Evolutionary conservation across 2,888 invertebrate genomes (phyloP).

Genomic region (Cyclophora albipunctata): DNA sequence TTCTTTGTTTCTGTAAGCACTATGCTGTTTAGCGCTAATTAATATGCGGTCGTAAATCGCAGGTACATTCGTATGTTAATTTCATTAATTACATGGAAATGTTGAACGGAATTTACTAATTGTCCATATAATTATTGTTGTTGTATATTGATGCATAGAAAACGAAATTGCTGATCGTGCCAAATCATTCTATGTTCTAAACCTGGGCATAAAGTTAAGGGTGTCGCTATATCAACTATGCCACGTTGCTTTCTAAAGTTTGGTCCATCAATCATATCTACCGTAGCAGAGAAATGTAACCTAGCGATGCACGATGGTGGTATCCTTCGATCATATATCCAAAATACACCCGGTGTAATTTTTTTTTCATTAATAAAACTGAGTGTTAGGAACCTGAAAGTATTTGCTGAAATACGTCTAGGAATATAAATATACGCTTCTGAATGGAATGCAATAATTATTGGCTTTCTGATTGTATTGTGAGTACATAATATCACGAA

Average conservation of each 20-base stretch:
- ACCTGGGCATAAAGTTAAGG: background rate
- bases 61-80: background rate
- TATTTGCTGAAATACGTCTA: too few species aligned
- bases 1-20: background rate
- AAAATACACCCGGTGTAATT: too few species aligned
- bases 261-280: too few species aligned
- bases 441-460: too few species aligned
- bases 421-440: too few species aligned
- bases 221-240: background rate
- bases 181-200: background rate
- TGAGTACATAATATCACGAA: too few species aligned
- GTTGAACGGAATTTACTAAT: background rate
- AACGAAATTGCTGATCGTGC: background rate
- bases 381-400: too few species aligned
- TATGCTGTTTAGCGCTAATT: background rate
- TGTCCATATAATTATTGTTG: background rate
- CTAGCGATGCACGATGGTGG: too few species aligned
- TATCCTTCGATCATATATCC: too few species aligned
- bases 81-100: background rate
- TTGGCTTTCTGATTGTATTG: too few species aligned
- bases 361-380: too few species aligned
- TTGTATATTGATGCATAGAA: background rate
- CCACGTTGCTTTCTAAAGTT: background rate
- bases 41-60: conserved; percentile 3
- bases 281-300: too few species aligned